Percentiles rank a stretch among this genome's conserved stretches.
Evolutionary conservation across 2,113 vertebrate species (phyloP).

Genomic region (Microcebus lehilahytsara): DNA sequence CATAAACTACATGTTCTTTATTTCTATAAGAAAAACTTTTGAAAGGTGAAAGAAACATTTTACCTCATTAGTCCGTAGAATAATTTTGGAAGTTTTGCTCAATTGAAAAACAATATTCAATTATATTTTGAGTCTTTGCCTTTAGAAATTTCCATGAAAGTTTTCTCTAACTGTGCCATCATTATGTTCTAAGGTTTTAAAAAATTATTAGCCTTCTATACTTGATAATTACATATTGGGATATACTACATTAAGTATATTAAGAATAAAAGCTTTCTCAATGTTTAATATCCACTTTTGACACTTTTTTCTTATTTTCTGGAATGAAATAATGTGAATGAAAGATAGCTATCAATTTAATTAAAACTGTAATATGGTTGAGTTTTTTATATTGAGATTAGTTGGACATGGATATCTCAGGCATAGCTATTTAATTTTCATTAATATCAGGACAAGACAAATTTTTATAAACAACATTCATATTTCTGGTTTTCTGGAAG

Average conservation of each 20-base stretch:
- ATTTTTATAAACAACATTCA: conserved; percentile 36
- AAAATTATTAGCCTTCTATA: background rate
- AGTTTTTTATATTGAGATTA: conserved; percentile 36
- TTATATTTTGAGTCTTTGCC: background rate
- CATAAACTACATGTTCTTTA: background rate
- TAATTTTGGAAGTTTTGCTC: conserved; percentile 1
- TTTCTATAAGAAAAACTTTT: conserved; percentile 7
- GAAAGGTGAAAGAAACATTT: background rate
- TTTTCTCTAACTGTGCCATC: background rate
- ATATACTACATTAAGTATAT: background rate
- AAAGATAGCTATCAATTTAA: conserved; percentile 61
- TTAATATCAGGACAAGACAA: conserved; percentile 19
- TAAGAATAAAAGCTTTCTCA: conserved; percentile 46
- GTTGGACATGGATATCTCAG: conserved; percentile 38
- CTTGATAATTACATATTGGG: conserved; percentile 30
- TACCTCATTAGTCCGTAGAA: background rate
- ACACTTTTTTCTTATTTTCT: conserved; percentile 51
- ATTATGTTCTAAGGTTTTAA: conserved; percentile 7
- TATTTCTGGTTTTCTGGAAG: background rate
- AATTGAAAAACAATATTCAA: background rate
- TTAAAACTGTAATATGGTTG: conserved; percentile 44
- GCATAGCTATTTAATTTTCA: conserved; percentile 49
- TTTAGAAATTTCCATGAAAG: background rate
- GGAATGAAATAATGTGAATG: conserved; percentile 47
- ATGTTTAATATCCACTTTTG: conserved; percentile 37